Percentiles rank a stretch among this genome's conserved stretches.
phyloP scores from a whole-genome alignment of 2,888 invertebrate species.

The Cacoxenus indagator region DNA sequence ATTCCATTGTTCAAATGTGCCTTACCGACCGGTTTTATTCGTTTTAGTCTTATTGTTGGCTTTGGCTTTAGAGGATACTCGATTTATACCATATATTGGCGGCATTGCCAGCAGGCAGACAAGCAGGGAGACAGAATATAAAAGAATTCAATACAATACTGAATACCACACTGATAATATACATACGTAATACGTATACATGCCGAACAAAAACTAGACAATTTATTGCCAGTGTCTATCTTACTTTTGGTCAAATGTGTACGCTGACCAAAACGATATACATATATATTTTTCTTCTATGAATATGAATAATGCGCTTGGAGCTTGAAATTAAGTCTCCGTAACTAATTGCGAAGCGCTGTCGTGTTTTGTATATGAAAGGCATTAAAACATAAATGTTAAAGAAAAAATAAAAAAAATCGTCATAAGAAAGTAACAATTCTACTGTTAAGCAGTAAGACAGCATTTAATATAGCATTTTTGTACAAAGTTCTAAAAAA shows the following conservation, averaged over 20 bases:
- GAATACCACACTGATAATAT: background rate
- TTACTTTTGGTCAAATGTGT: conserved; percentile 5
- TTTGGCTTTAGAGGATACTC: background rate
- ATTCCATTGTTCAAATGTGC: background rate
- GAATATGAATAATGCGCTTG: background rate
- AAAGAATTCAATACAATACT: background rate
- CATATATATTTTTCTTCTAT: background rate
- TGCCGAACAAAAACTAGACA: background rate
- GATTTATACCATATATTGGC: conserved; percentile 5
- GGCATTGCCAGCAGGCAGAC: background rate
- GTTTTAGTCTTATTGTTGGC: background rate
- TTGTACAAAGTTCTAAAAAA: no score
- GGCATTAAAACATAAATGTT: no score
- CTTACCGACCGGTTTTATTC: conserved; percentile 27
- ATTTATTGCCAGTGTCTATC: conserved; percentile 20
- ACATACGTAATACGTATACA: background rate
- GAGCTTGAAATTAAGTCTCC: no score
- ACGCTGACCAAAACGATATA: no score
- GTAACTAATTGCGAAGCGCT: no score
- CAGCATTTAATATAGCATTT: no score
- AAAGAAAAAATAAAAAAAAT: no score
- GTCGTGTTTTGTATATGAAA: no score
- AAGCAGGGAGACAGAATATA: background rate
- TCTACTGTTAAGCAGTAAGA: no score
- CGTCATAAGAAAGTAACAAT: no score